Evolutionary conservation across 2,797 vertebrate genomes (phyloP).

Genomic region (Melopsittacus undulatus): DNA sequence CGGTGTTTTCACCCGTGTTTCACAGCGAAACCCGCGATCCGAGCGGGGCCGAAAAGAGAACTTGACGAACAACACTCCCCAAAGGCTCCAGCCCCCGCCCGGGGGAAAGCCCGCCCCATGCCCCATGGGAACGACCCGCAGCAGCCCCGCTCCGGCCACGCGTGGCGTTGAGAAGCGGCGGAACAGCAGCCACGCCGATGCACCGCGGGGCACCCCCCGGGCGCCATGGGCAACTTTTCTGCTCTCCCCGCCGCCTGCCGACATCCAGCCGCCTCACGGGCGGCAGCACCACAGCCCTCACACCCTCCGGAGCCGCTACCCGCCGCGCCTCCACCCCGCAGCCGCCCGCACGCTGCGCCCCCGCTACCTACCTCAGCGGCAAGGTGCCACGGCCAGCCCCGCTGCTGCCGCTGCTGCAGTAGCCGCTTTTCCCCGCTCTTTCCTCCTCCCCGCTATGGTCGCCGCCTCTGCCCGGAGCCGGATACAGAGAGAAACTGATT

Average conservation of each 20-base stretch:
- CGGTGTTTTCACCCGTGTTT: background rate
- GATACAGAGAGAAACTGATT: conserved; percentile 58
- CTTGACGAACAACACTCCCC: background rate
- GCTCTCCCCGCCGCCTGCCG: background rate
- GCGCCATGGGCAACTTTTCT: conserved; percentile 27
- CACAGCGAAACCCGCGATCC: background rate
- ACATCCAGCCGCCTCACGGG: background rate
- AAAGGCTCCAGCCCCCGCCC: background rate
- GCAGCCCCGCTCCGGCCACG: background rate
- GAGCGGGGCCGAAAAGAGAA: background rate
- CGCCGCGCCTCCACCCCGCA: background rate
- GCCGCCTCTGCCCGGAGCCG: conserved; percentile 49
- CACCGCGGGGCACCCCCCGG: background rate
- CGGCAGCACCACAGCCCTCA: background rate
- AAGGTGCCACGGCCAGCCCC: background rate
- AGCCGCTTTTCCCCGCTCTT: background rate
- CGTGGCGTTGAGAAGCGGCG: background rate
- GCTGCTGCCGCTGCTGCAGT: background rate
- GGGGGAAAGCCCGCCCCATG: background rate
- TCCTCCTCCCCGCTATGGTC: conserved; percentile 29
- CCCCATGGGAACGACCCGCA: background rate
- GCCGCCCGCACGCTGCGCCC: background rate
- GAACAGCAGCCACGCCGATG: background rate
- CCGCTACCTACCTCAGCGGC: conserved; percentile 11
- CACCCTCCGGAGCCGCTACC: background rate